A percentile compares a stretch with the other conserved stretches of the same genome.
phyloP scores from a whole-genome alignment of 2,888 invertebrate genomes.

The Dicranocentrus wangi region DNA sequence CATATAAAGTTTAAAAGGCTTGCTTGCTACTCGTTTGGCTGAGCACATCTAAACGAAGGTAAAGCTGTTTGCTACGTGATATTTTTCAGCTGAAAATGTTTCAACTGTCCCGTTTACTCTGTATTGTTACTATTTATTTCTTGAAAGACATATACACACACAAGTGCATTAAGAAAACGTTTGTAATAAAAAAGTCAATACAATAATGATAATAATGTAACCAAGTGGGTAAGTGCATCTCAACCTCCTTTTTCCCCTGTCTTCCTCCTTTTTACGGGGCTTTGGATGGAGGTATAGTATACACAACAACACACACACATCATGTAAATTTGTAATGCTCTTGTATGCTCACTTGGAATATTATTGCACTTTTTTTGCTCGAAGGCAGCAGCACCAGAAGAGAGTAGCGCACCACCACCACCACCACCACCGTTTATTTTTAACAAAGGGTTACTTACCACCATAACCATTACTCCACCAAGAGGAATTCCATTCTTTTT shows the following conservation, averaged over 20 bases:
- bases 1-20: too few relatives aligned
- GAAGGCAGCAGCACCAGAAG: conserved; percentile 4
- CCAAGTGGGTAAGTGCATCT: conserved; percentile 38
- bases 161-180: conserved; percentile 15
- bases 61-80: conserved; percentile 20
- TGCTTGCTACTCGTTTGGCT: too few relatives aligned
- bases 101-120: conserved; percentile 39
- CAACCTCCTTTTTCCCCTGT: conserved; percentile 42
- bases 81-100: conserved; percentile 20
- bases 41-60: too few relatives aligned
- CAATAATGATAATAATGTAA: conserved; percentile 13
- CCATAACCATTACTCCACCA: conserved; percentile 22
- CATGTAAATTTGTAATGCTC: conserved; percentile 30
- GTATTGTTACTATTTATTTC: conserved; percentile 25
- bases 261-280: not conserved
- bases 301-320: conserved; percentile 24
- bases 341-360: conserved; percentile 13
- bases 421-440: conserved; percentile 47
- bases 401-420: conserved; percentile 26
- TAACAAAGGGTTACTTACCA: conserved; percentile 27
- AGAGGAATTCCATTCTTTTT: not conserved
- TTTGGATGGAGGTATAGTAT: too few relatives aligned
- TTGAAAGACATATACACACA: conserved; percentile 27
- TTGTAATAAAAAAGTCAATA: conserved; percentile 37
- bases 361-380: conserved; percentile 8